phyloP scores from a whole-genome alignment of 1,140 invertebrate species.

The Coptotermes formosanus region DNA sequence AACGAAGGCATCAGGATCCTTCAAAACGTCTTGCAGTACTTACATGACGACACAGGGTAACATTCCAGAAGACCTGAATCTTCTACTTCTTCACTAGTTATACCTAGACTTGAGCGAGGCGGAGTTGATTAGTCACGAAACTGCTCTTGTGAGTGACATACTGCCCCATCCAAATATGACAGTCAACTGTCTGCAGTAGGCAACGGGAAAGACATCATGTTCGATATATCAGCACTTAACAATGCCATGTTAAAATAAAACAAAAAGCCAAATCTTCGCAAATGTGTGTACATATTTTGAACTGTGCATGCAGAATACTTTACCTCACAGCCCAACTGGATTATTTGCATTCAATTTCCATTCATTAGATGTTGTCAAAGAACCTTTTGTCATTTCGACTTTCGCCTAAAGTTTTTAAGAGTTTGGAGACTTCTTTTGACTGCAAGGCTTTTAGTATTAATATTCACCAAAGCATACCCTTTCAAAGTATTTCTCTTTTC shows the following conservation, averaged over 20 bases:
- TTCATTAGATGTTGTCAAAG: background rate
- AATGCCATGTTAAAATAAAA: background rate
- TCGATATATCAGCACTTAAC: background rate
- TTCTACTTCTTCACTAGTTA: no score
- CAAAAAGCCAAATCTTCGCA: background rate
- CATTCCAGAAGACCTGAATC: no score
- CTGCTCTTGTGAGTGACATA: background rate
- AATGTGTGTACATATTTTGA: background rate
- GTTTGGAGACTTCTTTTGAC: background rate
- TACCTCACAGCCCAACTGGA: background rate
- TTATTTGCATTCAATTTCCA: background rate
- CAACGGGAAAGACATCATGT: background rate
- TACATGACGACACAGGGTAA: no score
- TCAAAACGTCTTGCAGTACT: no score
- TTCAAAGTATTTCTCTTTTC: background rate
- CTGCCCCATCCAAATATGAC: background rate
- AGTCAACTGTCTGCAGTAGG: background rate
- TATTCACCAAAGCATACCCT: background rate
- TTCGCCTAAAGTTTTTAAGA: background rate
- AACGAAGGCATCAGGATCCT: no score
- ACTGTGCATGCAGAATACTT: background rate
- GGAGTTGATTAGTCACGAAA: background rate
- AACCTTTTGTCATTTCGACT: background rate
- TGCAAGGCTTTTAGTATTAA: background rate
- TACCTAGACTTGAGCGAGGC: no score